Evolutionary conservation across 2,888 invertebrate species (phyloP).

Genomic region (Amiota mariae): DNA sequence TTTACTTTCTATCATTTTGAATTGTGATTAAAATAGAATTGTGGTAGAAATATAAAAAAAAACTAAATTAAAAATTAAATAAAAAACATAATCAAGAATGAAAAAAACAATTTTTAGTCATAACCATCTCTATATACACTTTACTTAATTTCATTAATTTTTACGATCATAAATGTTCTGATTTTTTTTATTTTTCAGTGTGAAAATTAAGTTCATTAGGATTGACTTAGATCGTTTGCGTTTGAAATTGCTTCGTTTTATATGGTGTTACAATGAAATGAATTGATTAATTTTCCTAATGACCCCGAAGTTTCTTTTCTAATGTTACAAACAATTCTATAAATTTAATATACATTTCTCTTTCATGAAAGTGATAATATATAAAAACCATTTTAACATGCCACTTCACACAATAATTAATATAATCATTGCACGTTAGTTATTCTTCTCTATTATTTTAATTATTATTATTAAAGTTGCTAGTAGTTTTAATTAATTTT

Average conservation of each 20-base stretch:
- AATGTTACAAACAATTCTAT: slow-evolving; percentile 5
- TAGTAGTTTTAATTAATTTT: not conserved
- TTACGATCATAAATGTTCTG: no score
- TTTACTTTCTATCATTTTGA: not conserved
- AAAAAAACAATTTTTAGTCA: no score
- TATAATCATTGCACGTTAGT: not conserved
- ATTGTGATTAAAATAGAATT: not conserved
- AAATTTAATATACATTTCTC: not conserved
- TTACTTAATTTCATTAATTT: no score
- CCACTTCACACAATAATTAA: slow-evolving; percentile 6
- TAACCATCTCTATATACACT: not conserved
- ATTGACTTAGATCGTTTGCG: no score
- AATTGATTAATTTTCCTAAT: no score
- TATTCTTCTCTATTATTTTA: not conserved
- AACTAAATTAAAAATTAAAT: not conserved
- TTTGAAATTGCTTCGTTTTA: no score
- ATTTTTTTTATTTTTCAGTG: no score
- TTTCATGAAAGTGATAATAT: not conserved
- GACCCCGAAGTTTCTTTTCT: slow-evolving; percentile 35
- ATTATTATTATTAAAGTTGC: not conserved
- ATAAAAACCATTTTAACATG: not conserved
- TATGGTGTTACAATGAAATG: no score
- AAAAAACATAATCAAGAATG: not conserved
- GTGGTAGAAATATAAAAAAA: not conserved
- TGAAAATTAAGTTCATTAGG: not conserved